phyloP scores from a whole-genome alignment of 2,797 vertebrate species.

The Anisognathus igniventris region DNA sequence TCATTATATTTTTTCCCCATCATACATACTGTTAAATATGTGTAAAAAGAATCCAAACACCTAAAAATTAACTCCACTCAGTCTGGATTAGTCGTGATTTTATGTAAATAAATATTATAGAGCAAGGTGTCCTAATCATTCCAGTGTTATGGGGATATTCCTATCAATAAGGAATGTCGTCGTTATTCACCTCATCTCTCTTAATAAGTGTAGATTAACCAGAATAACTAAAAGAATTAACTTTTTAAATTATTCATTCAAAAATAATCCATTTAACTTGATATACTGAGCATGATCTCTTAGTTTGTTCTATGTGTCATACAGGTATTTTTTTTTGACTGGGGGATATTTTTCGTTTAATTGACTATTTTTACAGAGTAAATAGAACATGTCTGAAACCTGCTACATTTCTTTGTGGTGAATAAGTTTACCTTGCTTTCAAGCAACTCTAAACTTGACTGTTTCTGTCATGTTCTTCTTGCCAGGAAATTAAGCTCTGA shows the following conservation, averaged over 20 bases:
- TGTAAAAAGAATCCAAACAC: background rate
- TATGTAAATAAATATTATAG: background rate
- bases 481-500: background rate
- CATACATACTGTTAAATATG: background rate
- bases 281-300: background rate
- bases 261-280: background rate
- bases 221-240: background rate
- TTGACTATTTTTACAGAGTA: background rate
- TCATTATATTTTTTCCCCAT: background rate
- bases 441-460: background rate
- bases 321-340: rapidly evolving
- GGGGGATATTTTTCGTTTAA: rapidly evolving
- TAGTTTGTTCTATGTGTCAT: background rate
- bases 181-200: background rate
- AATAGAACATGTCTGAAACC: background rate
- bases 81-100: background rate
- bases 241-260: background rate
- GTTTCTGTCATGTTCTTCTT: background rate
- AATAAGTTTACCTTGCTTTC: background rate
- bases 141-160: background rate
- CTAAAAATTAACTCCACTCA: background rate
- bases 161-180: background rate
- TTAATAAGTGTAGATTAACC: background rate
- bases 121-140: background rate
- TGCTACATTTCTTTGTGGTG: background rate